These are phyloP conservation scores for Manis javanica DNA, from an alignment of 2,797 vertebrate genomes.

Conservation along the genomic window DNA sequence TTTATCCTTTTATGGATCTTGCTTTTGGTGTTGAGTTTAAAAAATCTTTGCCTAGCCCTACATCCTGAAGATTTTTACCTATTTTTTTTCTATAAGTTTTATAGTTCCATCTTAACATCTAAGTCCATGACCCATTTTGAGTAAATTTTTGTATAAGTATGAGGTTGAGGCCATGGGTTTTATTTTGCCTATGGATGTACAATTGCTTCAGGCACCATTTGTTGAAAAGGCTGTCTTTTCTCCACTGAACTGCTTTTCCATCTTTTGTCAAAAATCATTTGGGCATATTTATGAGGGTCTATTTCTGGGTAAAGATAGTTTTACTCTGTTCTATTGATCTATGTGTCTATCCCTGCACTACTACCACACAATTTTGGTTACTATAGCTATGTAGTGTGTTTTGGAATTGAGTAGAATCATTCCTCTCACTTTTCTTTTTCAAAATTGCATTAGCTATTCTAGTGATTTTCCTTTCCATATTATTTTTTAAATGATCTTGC, in stretches of 20 bases:
- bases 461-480: background rate
- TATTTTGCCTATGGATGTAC: background rate
- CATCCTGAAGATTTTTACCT: background rate
- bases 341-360: background rate
- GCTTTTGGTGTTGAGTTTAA: background rate
- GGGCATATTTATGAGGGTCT: background rate
- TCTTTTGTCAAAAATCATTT: background rate
- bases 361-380: background rate
- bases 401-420: background rate
- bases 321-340: background rate
- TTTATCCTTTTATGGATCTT: background rate
- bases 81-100: background rate
- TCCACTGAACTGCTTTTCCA: background rate
- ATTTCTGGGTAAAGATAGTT: background rate
- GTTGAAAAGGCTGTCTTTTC: background rate
- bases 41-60: background rate
- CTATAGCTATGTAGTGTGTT: background rate
- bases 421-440: background rate
- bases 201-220: background rate
- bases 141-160: background rate
- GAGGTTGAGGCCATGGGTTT: background rate
- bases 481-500: background rate
- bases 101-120: background rate
- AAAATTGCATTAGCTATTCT: background rate
- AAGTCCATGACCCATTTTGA: background rate